phyloP scores from a whole-genome alignment of 2,797 vertebrate species.

The Leucoraja ocellata region DNA sequence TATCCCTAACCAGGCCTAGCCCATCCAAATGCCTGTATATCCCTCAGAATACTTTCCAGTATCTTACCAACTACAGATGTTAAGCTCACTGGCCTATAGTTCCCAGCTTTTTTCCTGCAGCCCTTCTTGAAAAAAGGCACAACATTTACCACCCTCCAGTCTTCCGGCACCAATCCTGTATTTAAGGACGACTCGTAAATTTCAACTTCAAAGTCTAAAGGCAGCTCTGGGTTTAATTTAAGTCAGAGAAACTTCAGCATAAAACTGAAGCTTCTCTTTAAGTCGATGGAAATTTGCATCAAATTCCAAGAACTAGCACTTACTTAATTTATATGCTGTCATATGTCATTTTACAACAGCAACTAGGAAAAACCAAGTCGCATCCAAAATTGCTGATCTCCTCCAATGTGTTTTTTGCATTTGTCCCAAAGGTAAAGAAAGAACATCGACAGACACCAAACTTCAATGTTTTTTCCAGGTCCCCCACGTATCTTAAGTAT shows the following conservation, averaged over 20 bases:
- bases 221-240: conserved; percentile 31
- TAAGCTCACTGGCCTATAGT: too few relatives aligned
- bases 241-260: not conserved
- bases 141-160: too few relatives aligned
- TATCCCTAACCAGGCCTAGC: too few relatives aligned
- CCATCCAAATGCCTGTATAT: too few relatives aligned
- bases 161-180: too few relatives aligned
- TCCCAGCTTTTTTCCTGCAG: too few relatives aligned
- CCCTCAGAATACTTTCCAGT: too few relatives aligned
- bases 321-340: not conserved
- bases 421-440: not conserved
- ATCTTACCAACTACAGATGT: too few relatives aligned
- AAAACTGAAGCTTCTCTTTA: not conserved
- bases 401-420: not conserved
- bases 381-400: not conserved
- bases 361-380: not conserved
- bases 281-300: conserved; percentile 23
- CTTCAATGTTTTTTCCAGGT: not conserved
- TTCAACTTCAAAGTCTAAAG: conserved; percentile 18
- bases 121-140: too few relatives aligned
- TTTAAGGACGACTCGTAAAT: too few relatives aligned
- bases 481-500: too few relatives aligned
- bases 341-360: not conserved
- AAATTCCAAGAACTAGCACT: not conserved
- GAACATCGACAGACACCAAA: not conserved